Percentiles rank a stretch among this genome's conserved stretches.
Conservation (phyloP, 2,113 vertebrate genomes). For the Cryptomyrus ogoouensis region DNA sequence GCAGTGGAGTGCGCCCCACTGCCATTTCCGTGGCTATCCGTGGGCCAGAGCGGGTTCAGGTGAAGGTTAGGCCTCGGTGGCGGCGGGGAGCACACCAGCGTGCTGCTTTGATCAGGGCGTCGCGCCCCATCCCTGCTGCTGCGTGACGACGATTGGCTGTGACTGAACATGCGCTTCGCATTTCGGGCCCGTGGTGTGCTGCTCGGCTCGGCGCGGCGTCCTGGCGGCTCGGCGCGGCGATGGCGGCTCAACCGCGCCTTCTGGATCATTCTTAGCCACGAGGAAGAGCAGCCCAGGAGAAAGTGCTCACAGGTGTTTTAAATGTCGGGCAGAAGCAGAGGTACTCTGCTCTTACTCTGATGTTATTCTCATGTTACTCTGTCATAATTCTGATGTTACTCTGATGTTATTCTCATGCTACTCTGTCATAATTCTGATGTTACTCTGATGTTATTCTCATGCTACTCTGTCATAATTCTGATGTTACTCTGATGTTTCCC, state of each 20-base stretch:
- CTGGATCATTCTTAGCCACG: not conserved
- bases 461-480: no score
- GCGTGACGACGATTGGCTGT: slow-evolving; percentile 59
- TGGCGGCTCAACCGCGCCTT: not conserved
- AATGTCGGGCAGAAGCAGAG: not conserved
- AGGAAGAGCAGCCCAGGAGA: not conserved
- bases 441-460: not conserved
- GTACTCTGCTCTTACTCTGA: not conserved
- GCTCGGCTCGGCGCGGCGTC: not conserved
- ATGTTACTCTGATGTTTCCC: not conserved
- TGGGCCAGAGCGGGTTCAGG: slow-evolving; percentile 49
- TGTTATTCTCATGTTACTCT: not conserved
- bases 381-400: not conserved
- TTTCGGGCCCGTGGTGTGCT: slow-evolving; percentile 19
- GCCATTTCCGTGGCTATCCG: not conserved
- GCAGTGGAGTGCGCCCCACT: not conserved
- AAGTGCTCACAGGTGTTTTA: not conserved
- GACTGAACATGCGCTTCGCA: slow-evolving; percentile 50
- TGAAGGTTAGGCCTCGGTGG: slow-evolving; percentile 54
- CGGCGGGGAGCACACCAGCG: slow-evolving; percentile 47
- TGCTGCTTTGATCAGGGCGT: slow-evolving; percentile 63
- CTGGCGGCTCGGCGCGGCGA: not conserved
- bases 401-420: not conserved
- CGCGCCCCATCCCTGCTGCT: slow-evolving; percentile 49
- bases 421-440: not conserved